phyloP scores from a whole-genome alignment of 2,888 invertebrate species.

The Luperina testacea region DNA sequence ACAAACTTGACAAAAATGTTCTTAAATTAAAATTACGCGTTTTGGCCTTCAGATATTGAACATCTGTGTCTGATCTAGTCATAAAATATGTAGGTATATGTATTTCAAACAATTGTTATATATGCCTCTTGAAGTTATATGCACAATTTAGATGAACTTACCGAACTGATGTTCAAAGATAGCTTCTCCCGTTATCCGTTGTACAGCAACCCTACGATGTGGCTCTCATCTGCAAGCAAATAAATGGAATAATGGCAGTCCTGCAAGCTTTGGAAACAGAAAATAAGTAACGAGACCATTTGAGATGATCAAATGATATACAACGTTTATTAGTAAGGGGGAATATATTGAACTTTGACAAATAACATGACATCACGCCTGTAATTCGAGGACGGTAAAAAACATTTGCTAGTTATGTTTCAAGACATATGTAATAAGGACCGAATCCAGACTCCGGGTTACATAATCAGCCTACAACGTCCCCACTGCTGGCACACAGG shows the following conservation, averaged over 20 bases:
- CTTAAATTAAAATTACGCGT: no score
- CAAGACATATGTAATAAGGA: not conserved
- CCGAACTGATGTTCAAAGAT: conserved; percentile 11
- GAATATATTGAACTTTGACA: not conserved
- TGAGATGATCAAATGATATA: no score
- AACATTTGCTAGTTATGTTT: not conserved
- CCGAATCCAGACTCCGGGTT: not conserved
- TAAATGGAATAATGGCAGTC: not conserved
- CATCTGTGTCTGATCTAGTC: no score
- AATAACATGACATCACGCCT: not conserved
- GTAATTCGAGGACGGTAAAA: not conserved
- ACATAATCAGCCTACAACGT: no score
- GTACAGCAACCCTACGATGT: not conserved
- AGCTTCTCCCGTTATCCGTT: conserved; percentile 32
- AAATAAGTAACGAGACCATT: not conserved
- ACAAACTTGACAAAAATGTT: no score
- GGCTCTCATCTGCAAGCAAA: conserved; percentile 24
- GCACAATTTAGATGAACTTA: conserved; percentile 13
- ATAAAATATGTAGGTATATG: no score
- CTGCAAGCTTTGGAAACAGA: not conserved
- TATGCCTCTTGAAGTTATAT: no score
- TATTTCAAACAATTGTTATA: not conserved
- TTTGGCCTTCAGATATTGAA: no score
- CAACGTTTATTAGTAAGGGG: no score
- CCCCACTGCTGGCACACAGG: no score